phyloP scores from a whole-genome alignment of 1,140 invertebrate species.

The Megathymus violae region DNA sequence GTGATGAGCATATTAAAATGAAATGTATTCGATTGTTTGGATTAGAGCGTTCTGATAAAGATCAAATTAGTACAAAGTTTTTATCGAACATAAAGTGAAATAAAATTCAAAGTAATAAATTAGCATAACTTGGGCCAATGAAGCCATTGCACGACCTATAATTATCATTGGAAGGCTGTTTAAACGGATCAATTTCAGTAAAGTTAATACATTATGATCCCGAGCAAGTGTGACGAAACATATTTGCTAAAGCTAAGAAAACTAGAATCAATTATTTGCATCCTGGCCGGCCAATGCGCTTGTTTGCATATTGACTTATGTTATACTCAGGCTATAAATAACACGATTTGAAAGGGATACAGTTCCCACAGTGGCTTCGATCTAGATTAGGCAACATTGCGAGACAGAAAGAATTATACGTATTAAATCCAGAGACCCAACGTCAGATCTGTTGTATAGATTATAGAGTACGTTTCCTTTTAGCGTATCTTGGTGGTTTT shows the following conservation, averaged over 20 bases:
- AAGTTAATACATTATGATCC: constrained; percentile 13
- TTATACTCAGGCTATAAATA: constrained; percentile 49
- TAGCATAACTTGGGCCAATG: too few relatives aligned
- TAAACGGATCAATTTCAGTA: constrained; percentile 11
- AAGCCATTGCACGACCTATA: constrained; percentile 7
- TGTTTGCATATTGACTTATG: constrained; percentile 44
- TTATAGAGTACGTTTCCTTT: constrained; percentile 10
- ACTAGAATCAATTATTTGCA: constrained; percentile 21
- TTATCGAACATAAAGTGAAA: too few relatives aligned
- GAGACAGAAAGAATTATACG: constrained; percentile 21
- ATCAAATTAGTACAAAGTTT: too few relatives aligned
- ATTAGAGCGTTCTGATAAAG: too few relatives aligned
- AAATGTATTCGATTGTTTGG: too few relatives aligned
- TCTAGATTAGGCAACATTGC: constrained; percentile 39
- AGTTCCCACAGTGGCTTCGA: constrained; percentile 58
- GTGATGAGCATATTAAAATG: too few relatives aligned
- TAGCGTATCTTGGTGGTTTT: background rate
- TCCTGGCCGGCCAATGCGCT: constrained; percentile 10
- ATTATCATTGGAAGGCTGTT: constrained; percentile 21
- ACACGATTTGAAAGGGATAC: constrained; percentile 62
- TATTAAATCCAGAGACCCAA: background rate
- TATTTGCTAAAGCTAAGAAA: background rate
- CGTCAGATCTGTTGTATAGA: constrained; percentile 2
- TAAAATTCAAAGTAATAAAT: too few relatives aligned
- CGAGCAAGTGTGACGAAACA: constrained; percentile 1